phyloP scores from a whole-genome alignment of 1,140 invertebrate species.

The Eurosta solidaginis region DNA sequence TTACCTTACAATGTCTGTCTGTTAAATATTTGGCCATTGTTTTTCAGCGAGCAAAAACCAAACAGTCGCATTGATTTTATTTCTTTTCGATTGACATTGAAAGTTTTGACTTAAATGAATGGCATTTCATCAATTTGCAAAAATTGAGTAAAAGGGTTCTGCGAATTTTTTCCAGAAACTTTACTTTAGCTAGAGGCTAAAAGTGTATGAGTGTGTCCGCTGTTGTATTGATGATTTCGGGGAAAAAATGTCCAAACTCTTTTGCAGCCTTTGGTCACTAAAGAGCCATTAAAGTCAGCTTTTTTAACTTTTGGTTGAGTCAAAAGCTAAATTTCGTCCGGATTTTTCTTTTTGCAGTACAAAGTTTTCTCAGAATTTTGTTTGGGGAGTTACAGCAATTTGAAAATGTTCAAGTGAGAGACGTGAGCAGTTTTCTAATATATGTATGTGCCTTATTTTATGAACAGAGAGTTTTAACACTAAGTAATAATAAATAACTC shows the following conservation, averaged over 20 bases:
- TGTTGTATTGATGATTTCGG: not conserved
- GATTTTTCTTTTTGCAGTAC: no score
- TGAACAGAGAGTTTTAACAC: no score
- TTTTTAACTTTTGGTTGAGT: no score
- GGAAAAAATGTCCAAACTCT: not conserved
- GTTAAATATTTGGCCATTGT: conserved; percentile 17
- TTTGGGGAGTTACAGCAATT: no score
- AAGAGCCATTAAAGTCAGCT: no score
- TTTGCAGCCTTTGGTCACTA: no score
- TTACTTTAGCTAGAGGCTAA: not conserved
- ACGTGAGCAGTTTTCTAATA: no score
- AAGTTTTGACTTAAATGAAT: conserved; percentile 21
- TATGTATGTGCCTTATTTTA: no score
- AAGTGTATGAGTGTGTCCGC: not conserved
- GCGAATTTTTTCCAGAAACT: not conserved
- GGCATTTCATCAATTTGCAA: conserved; percentile 23
- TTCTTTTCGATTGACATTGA: not conserved
- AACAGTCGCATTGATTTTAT: not conserved
- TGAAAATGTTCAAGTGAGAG: no score
- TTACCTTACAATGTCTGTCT: not conserved
- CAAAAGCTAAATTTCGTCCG: no score
- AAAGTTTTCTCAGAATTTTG: no score
- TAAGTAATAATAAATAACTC: no score
- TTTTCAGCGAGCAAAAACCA: not conserved
- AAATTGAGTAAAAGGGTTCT: not conserved